Evolutionary conservation across 2,888 invertebrate genomes (phyloP).

Genomic region (Apocheima hispidaria): DNA sequence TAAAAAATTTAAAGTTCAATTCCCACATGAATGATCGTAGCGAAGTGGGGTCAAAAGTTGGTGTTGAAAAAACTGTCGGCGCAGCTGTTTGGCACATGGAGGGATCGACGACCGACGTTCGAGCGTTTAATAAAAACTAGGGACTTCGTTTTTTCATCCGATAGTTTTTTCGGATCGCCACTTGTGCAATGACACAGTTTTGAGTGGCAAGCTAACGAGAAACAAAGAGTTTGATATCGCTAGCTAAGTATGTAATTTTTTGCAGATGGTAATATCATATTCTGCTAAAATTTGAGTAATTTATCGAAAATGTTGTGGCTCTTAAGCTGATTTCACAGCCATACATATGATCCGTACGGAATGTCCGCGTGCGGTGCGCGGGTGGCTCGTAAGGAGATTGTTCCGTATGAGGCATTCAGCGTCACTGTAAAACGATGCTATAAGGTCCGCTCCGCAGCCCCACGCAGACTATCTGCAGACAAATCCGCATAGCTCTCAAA

Average conservation of each 20-base stretch:
- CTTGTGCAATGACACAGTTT: constrained; percentile 30
- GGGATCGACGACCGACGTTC: constrained; percentile 38
- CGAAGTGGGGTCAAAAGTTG: constrained; percentile 83
- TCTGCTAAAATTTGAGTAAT: not conserved
- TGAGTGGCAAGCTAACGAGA: constrained; percentile 17
- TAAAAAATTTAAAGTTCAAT: constrained; percentile 68
- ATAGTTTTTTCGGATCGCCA: constrained; percentile 28
- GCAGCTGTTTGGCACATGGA: constrained; percentile 82
- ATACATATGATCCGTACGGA: too few species aligned
- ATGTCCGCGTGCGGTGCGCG: too few species aligned
- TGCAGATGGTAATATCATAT: not conserved
- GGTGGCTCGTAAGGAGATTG: too few species aligned
- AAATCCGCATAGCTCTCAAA: too few species aligned
- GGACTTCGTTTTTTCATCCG: constrained; percentile 17
- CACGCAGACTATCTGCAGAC: too few species aligned
- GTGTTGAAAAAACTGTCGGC: constrained; percentile 78
- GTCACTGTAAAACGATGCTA: too few species aligned
- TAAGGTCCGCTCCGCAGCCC: too few species aligned
- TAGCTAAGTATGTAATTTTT: not conserved
- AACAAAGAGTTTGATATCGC: constrained; percentile 11
- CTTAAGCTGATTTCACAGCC: too few species aligned
- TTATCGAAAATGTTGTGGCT: too few species aligned
- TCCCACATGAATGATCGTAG: constrained; percentile 82
- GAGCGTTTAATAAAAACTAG: constrained; percentile 27
- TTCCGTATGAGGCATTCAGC: too few species aligned